Evolutionary conservation across 2,797 vertebrate genomes (phyloP), one percentile per base, ranked within the genome.

Genomic region (Manis pentadactyla): DNA sequence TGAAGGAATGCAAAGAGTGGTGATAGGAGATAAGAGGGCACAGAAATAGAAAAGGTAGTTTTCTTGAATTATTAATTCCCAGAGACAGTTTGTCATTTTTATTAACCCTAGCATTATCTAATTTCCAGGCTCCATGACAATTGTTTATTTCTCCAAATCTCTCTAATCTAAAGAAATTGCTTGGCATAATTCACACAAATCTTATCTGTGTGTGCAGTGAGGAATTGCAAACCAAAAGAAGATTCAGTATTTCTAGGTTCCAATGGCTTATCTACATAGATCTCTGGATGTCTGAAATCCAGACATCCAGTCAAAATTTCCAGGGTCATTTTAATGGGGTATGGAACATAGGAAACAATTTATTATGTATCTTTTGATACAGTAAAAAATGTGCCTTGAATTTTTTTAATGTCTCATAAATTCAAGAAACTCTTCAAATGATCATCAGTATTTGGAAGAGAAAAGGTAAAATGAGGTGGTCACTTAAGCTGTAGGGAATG

Each of bases 21-120:
- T 83, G 18, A 11, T 37, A 55, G 61, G 29, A 53, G 53, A 37
- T 39, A 37, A 90, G 21, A 84, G 14, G 34, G 59, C n/a, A 66
- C 12, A 81, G 19, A 87, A 71, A 59, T n/a, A 61, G 34, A 37
- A 53, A 86, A 84, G 21, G 17, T 39, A 51, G 11, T 89, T 82
- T 90, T 61, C 25, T 93, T 73, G 64, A 90, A 61, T 81, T 66
- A 69, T 57, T 74, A 39, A 27, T 93, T 89, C 23, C 31, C 3
- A 73, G 27, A 25, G 37, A 49, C 3, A 53, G 19, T 27, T 92
- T 59, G n/a, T 11, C 42, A 81, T 93, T 92, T 95, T 94, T 63
- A n/a, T 93, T 91, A 89, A 89, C 59, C 37, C 31, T 34, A 78
- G 19, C 7, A 63, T 69, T 88, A 21, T 92, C 63, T 87, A n/a